Evolutionary conservation across 2,797 vertebrate genomes (phyloP).

Genomic region (Tapera naevia): DNA sequence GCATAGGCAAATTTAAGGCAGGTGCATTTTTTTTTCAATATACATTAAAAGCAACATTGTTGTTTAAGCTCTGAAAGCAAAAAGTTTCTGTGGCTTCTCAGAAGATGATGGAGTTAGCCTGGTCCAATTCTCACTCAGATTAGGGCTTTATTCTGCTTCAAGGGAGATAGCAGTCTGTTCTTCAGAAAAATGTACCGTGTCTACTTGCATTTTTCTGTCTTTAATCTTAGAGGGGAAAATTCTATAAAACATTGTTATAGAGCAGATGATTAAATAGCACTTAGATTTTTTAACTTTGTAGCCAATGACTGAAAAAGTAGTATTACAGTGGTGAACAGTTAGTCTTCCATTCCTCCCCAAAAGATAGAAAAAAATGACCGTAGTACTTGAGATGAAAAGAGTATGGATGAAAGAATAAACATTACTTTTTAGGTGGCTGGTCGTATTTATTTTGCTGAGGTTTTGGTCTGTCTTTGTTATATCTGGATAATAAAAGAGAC

Average conservation of each 20-base stretch:
- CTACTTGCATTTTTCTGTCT: neutral
- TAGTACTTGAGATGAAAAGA: neutral
- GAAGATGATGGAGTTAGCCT: neutral
- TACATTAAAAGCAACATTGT: rapidly evolving
- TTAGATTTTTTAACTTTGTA: neutral
- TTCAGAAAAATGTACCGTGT: neutral
- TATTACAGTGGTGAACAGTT: neutral
- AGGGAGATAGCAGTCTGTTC: neutral
- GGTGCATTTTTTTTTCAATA: neutral
- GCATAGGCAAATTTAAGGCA: neutral
- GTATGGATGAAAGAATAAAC: neutral
- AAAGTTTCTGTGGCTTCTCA: neutral
- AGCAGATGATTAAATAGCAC: neutral
- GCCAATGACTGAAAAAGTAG: neutral
- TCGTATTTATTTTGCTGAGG: neutral
- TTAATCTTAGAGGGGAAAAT: neutral
- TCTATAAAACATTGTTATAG: neutral
- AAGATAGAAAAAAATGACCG: neutral
- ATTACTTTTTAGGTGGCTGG: neutral
- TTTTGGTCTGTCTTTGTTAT: neutral
- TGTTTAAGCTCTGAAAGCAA: neutral
- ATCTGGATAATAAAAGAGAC: neutral
- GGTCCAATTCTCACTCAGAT: neutral
- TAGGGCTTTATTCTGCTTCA: neutral
- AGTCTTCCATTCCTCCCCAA: neutral